Conservation (phyloP, 2,888 invertebrate genomes). For the Phymatocera aterrima region DNA sequence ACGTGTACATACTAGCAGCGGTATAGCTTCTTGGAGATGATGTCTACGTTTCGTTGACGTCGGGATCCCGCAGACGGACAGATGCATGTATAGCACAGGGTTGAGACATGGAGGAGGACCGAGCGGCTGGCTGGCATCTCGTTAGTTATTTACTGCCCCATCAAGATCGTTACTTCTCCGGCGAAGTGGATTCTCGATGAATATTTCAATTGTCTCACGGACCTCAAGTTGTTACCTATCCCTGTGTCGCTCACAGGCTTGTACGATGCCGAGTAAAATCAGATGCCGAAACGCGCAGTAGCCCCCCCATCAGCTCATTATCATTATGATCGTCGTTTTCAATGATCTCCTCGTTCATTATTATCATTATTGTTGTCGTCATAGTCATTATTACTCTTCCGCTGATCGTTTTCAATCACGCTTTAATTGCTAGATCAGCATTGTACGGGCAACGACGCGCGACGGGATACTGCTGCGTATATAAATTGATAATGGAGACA, state of each 20-base stretch:
- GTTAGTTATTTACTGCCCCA: slow-evolving; percentile 43
- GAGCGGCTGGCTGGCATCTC: slow-evolving; percentile 4
- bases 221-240: not conserved
- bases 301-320: not conserved
- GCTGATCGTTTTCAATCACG: not conserved
- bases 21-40: slow-evolving; percentile 29
- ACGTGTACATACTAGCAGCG: not conserved
- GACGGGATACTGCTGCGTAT: not conserved
- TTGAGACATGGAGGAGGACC: no score
- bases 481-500: no score
- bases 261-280: not conserved
- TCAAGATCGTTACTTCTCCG: slow-evolving; percentile 38
- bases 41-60: slow-evolving; percentile 8
- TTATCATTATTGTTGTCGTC: not conserved
- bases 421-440: not conserved
- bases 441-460: not conserved
- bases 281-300: not conserved
- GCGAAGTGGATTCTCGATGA: slow-evolving; percentile 42
- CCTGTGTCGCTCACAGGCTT: not conserved
- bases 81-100: not conserved
- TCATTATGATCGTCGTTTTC: not conserved
- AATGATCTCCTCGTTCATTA: not conserved
- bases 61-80: not conserved
- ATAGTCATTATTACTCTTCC: not conserved
- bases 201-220: slow-evolving; percentile 44